Evolutionary conservation across 2,113 vertebrate species (phyloP).

Genomic region (Prietella phreatophila): DNA sequence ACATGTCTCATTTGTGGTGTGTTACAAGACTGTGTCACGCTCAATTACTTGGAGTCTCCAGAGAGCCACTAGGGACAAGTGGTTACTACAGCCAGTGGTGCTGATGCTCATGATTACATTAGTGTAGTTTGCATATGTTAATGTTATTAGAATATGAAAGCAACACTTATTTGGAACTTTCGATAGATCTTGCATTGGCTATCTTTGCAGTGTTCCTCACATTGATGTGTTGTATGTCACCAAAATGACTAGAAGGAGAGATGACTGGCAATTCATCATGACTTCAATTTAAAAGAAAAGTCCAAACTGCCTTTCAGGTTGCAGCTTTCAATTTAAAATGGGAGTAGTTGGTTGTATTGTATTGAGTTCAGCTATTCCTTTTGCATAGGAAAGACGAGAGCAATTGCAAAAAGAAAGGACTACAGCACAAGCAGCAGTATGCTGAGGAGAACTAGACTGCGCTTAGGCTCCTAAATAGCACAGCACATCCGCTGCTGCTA

Average conservation of each 20-base stretch:
- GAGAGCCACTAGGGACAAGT: constrained; percentile 28
- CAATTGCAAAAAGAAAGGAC: not conserved
- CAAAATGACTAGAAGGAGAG: not conserved
- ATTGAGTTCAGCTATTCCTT: not conserved
- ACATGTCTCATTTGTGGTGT: constrained; percentile 53
- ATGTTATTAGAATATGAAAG: constrained; percentile 20
- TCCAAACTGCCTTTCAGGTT: not conserved
- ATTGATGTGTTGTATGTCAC: not conserved
- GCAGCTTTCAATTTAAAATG: not conserved
- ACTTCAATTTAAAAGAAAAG: not conserved
- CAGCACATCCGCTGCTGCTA: constrained; percentile 57
- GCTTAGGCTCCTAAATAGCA: constrained; percentile 55
- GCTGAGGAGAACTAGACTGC: constrained; percentile 33
- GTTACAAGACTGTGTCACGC: constrained; percentile 52
- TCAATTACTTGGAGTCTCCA: constrained; percentile 49
- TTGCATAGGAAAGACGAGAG: not conserved
- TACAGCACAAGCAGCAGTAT: constrained; percentile 26
- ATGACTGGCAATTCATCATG: not conserved
- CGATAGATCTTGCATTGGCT: not conserved
- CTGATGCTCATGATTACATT: constrained; percentile 21
- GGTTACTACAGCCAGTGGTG: constrained; percentile 41
- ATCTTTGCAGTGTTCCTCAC: not conserved
- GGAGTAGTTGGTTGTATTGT: not conserved
- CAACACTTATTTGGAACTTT: not conserved
- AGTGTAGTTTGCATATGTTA: constrained; percentile 25